These are phyloP conservation scores for Pungitius pungitius DNA, from an alignment of 2,113 vertebrate species.

Conservation along the genomic window DNA sequence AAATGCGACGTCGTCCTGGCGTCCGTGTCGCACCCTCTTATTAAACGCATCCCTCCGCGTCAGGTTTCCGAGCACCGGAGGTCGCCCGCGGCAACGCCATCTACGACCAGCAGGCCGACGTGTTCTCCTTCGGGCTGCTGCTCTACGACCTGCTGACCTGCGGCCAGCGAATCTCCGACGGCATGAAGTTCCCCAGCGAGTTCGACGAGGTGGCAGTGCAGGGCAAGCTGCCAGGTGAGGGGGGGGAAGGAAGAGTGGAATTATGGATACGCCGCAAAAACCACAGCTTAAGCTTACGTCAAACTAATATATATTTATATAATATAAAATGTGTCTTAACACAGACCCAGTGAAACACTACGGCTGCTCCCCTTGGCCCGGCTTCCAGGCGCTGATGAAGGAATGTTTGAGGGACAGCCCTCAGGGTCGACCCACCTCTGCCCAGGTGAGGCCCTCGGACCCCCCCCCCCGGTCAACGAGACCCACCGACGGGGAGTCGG, in stretches of 20 bases:
- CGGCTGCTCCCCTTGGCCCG: slow-evolving; percentile 89
- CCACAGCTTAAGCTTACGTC: too few relatives aligned
- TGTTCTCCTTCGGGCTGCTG: slow-evolving; percentile 96
- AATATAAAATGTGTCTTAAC: too few relatives aligned
- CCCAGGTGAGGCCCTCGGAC: slow-evolving; percentile 77
- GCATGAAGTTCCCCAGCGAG: slow-evolving; percentile 96
- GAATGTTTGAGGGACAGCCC: slow-evolving; percentile 92
- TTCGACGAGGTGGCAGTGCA: slow-evolving; percentile 95
- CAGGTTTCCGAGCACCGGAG: slow-evolving; percentile 95
- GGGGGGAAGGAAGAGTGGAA: too few relatives aligned
- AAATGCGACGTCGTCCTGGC: too few relatives aligned
- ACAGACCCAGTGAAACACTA: slow-evolving; percentile 95
- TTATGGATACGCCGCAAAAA: too few relatives aligned
- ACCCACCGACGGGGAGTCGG: too few relatives aligned
- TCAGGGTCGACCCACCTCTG: slow-evolving; percentile 91
- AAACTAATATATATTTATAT: too few relatives aligned
- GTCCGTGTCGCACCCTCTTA: not conserved
- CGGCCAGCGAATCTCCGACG: slow-evolving; percentile 92
- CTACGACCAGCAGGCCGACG: slow-evolving; percentile 96
- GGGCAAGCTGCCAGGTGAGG: slow-evolving; percentile 93
- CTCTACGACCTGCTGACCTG: slow-evolving; percentile 95
- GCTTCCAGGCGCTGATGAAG: slow-evolving; percentile 90
- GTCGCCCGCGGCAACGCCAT: slow-evolving; percentile 94
- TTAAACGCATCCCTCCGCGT: fast-evolving
- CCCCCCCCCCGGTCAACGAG: too few relatives aligned